phyloP scores from a whole-genome alignment of 2,888 invertebrate species.

The Parnassius orleans region DNA sequence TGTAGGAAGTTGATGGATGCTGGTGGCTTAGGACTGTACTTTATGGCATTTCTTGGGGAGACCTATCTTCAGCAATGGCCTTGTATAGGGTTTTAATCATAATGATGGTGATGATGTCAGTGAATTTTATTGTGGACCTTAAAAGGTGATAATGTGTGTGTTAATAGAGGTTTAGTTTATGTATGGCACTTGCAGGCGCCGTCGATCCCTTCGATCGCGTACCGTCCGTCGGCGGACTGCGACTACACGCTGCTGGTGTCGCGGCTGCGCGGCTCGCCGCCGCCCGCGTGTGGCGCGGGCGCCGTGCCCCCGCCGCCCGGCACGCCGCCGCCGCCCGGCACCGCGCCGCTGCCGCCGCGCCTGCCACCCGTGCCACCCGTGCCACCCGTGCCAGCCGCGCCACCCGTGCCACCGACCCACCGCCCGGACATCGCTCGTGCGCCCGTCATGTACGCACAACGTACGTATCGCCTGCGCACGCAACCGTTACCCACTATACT shows the following conservation, averaged over 20 bases:
- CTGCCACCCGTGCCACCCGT: slow-evolving; percentile 31
- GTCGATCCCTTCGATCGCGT: slow-evolving; percentile 84
- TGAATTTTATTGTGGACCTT: too few species aligned
- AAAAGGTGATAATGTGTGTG: too few species aligned
- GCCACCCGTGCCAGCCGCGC: slow-evolving; percentile 42
- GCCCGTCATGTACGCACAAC: slow-evolving; percentile 44
- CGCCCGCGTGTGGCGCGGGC: slow-evolving; percentile 66
- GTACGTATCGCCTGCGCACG: not conserved
- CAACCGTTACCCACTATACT: not conserved
- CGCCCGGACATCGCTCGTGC: slow-evolving; percentile 41
- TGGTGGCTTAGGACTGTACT: too few species aligned
- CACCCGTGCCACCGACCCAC: slow-evolving; percentile 48
- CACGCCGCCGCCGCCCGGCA: slow-evolving; percentile 55
- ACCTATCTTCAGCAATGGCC: too few species aligned
- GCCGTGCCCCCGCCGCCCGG: slow-evolving; percentile 41
- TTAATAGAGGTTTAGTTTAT: too few species aligned
- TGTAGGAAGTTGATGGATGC: too few species aligned
- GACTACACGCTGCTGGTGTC: slow-evolving; percentile 93
- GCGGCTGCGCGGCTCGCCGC: slow-evolving; percentile 86
- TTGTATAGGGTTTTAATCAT: too few species aligned
- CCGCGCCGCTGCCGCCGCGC: slow-evolving; percentile 42
- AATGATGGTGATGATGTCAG: too few species aligned
- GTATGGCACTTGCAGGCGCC: slow-evolving; percentile 60
- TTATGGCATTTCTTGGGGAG: too few species aligned
- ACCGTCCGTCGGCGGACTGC: slow-evolving; percentile 92